Conservation (phyloP, 2,113 vertebrate genomes). For the Chauna torquata region DNA sequence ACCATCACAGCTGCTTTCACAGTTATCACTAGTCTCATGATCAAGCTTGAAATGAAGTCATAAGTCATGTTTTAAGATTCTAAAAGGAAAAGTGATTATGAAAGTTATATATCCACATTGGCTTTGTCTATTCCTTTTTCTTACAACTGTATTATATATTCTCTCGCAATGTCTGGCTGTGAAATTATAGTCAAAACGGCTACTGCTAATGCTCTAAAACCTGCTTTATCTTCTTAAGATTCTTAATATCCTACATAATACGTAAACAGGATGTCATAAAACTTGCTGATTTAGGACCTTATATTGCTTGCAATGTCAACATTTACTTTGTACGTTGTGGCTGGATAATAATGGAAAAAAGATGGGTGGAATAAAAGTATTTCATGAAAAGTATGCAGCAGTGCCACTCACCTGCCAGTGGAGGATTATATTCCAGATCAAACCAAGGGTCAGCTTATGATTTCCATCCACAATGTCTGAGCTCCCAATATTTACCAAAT, state of each 20-base stretch:
- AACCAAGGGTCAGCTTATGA: conserved; percentile 96
- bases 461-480: conserved; percentile 98
- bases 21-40: background rate
- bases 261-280: background rate
- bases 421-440: conserved; percentile 99
- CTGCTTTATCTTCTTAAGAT: background rate
- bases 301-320: background rate
- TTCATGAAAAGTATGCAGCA: background rate
- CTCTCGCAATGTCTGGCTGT: background rate
- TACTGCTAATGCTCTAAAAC: background rate
- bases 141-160: background rate
- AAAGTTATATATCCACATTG: background rate
- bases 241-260: background rate
- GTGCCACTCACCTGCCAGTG: conserved; percentile 91
- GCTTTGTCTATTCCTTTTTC: background rate
- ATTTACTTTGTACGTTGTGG: background rate
- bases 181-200: conserved; percentile 18
- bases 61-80: background rate
- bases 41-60: background rate
- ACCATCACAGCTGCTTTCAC: background rate
- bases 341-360: background rate
- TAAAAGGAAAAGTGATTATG: background rate
- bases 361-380: background rate
- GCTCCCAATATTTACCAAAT: conserved; percentile 97
- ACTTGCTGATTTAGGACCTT: background rate